Evolutionary conservation across 23 tunicate species (phyloP).

Genomic region (Halocynthia roretzi): DNA sequence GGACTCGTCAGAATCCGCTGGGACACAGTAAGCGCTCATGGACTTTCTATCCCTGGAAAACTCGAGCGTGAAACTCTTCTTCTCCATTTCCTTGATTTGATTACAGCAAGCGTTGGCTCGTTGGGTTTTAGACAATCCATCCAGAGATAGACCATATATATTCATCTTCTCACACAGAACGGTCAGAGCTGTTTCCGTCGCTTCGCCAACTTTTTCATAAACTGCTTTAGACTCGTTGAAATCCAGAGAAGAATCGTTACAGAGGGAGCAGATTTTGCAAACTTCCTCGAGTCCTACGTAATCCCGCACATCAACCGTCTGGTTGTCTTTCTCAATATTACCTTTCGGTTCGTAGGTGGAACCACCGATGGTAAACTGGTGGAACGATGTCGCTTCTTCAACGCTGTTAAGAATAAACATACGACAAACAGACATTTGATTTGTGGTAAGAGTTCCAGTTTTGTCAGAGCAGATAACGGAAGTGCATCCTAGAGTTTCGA

Average conservation of each 20-base stretch:
- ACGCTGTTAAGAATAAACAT: conserved; percentile 5
- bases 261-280: conserved; percentile 82
- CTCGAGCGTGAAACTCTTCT: conserved; percentile 80
- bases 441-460: conserved; percentile 96
- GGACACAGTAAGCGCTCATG: conserved; percentile 86
- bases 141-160: conserved; percentile 43
- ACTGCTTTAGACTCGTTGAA: conserved; percentile 80
- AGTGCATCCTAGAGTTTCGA: conserved; percentile 98
- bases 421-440: conserved; percentile 95
- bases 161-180: conserved; percentile 98
- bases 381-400: conserved; percentile 27
- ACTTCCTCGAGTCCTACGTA: conserved; percentile 68
- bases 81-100: conserved; percentile 33
- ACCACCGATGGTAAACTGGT: conserved; percentile 76
- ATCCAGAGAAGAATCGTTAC: conserved; percentile 97
- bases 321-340: conserved; percentile 47
- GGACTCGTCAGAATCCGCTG: conserved; percentile 26
- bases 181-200: conserved; percentile 95
- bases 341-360: conserved; percentile 97
- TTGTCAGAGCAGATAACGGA: conserved; percentile 99
- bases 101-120: conserved; percentile 25
- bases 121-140: conserved; percentile 26
- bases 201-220: conserved; percentile 98
- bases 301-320: conserved; percentile 35
- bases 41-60: conserved; percentile 97